Percentiles rank a stretch among this genome's conserved stretches.
These are phyloP conservation scores for Bubo bubo DNA, from an alignment of 2,113 vertebrate species.

Conservation along the genomic window DNA sequence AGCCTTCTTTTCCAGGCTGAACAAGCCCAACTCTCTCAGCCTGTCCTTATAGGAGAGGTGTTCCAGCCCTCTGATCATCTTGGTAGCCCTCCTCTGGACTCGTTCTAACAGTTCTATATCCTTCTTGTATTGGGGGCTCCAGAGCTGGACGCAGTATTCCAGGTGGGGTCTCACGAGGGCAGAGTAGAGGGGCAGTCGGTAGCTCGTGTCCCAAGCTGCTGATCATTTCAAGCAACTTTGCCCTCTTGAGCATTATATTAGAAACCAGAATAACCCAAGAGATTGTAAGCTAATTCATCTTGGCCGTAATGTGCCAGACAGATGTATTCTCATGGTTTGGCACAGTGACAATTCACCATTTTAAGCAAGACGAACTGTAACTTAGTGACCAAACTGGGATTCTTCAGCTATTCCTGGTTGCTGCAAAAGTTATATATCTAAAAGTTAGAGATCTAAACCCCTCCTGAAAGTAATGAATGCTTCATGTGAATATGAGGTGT, in stretches of 20 bases:
- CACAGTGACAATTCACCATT: neutral
- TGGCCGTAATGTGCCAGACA: neutral
- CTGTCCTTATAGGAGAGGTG: too few species aligned
- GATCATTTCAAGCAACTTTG: neutral
- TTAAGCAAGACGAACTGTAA: neutral
- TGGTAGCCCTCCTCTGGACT: too few species aligned
- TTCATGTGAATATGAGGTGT: neutral
- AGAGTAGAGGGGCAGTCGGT: neutral
- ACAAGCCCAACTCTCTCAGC: too few species aligned
- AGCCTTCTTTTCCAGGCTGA: too few species aligned
- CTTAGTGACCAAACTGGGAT: neutral
- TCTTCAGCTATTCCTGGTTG: neutral
- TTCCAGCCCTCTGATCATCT: too few species aligned
- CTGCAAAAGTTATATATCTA: neutral
- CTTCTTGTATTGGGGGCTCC: too few species aligned
- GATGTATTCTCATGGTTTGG: neutral
- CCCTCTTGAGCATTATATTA: neutral
- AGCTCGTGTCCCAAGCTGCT: neutral
- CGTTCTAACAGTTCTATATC: too few species aligned
- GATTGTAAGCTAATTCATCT: neutral
- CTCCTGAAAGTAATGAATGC: neutral
- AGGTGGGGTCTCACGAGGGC: too few species aligned
- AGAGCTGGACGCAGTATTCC: too few species aligned
- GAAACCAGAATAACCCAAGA: neutral
- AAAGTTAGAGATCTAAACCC: neutral